Conservation (phyloP, 2,113 vertebrate genomes). For the Cryptomyrus ogoouensis region DNA sequence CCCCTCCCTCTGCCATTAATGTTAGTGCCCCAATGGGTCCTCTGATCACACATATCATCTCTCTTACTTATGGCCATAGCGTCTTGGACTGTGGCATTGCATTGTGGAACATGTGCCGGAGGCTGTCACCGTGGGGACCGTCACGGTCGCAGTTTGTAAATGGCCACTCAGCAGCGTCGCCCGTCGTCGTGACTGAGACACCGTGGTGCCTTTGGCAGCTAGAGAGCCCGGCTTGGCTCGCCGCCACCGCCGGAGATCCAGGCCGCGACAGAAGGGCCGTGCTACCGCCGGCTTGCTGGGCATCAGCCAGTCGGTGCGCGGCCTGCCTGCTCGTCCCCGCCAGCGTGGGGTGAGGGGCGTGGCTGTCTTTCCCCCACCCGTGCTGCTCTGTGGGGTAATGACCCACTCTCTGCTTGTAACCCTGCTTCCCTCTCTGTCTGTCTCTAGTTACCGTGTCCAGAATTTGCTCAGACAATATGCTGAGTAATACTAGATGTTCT, state of each 20-base stretch:
- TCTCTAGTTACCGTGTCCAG: not conserved
- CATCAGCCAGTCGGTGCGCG: not conserved
- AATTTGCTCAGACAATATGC: not conserved
- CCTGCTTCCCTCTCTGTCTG: not conserved
- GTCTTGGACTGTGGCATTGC: not conserved
- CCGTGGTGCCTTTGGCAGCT: not conserved
- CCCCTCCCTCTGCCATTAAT: not conserved
- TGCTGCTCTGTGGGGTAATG: not conserved
- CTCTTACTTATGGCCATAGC: not conserved
- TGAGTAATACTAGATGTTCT: not conserved
- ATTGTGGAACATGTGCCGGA: not conserved
- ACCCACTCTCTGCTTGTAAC: not conserved
- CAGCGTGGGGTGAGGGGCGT: not conserved
- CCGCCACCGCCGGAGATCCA: not conserved
- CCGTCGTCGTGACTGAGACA: not conserved
- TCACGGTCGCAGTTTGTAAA: not conserved
- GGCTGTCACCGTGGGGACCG: not conserved
- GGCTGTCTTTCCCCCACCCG: not conserved
- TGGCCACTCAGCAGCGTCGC: not conserved
- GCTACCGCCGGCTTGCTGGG: not conserved
- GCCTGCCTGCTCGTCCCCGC: not conserved
- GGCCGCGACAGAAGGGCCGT: not conserved
- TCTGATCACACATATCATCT: not conserved
- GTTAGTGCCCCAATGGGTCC: not conserved
- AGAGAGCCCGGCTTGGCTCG: not conserved